Base-by-base conservation (phyloP, 2,888 invertebrate genomes). In the Epinotia brunnichana region DNA sequence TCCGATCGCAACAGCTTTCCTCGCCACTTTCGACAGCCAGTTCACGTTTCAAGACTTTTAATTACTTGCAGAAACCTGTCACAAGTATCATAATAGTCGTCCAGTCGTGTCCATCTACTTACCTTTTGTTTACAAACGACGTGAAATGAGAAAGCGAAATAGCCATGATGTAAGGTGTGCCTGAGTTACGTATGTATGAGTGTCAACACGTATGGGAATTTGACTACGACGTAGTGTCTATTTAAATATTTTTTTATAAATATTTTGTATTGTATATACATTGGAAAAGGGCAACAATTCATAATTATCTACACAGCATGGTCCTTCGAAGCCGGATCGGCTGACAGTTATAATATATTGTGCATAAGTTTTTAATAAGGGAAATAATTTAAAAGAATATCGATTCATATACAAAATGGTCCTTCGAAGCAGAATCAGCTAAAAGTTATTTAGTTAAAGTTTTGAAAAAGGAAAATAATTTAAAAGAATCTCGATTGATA, bases 1-100 rank as follows among this genome's bases (percentile, higher is more conserved):
- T 88, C 85, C 83, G 82, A 84, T 82, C 81, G 84, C 77, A 78
- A 81, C 89, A 89, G 90, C 91, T 92, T 92, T 91, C 91, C 82
- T 90, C 83, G 87, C 87, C 86, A 89, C 92, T 92, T 90, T 92
- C 90, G 84, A 89, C 87, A 77, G 80, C 79, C 78, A 73, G 80
- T 82, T 83, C 82, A 85, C 88, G 87, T 86, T 84, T 82, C 81
- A 81, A 85, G 87, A 88, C 84, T 90, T 86, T 87, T 90, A 90
- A 91, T 90, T 88, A 89, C 86, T 83, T 79, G 77, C 82, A 74
- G 60, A 78, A 81, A 83, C 82, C 81, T 80, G 81, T 82, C 81
- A 80, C 79, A 67, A 51, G 76, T 69, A 75, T 74, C 71, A 70
- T 75, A 67, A 74, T 74, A 75, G 74, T 76, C 72, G 74, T 75